Evolutionary conservation across 2,113 vertebrate genomes (phyloP).

Genomic region (Microcebus tavaratra): DNA sequence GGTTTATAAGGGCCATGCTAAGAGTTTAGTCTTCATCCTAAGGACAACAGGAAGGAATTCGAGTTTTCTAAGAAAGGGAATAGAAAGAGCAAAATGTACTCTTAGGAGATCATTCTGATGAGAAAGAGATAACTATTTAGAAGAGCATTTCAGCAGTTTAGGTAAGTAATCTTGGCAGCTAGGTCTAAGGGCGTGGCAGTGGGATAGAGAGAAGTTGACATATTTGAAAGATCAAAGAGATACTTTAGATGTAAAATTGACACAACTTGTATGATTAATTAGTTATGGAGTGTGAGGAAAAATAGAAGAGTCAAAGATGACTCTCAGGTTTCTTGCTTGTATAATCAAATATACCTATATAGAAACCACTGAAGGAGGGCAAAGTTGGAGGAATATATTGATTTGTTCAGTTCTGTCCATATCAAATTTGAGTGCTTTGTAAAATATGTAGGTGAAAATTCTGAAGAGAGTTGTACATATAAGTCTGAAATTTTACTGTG

Average conservation of each 20-base stretch:
- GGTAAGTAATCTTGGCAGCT: background rate
- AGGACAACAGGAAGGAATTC: background rate
- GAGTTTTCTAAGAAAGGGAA: background rate
- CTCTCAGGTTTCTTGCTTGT: background rate
- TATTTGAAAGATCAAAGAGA: background rate
- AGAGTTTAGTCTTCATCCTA: background rate
- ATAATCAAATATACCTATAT: background rate
- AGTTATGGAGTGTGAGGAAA: background rate
- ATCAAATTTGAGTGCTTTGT: background rate
- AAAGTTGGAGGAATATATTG: background rate
- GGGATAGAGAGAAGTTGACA: background rate
- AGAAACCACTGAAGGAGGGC: background rate
- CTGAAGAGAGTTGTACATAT: background rate
- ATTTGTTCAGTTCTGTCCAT: background rate
- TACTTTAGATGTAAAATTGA: background rate
- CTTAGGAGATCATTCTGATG: background rate
- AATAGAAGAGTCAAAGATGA: background rate
- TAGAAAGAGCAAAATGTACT: background rate
- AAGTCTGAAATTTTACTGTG: background rate
- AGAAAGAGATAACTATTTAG: background rate
- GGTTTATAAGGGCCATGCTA: background rate
- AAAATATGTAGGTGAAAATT: background rate
- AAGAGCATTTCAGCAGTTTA: background rate
- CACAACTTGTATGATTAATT: background rate
- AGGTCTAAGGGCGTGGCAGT: background rate